phyloP scores from a whole-genome alignment of 2,797 vertebrate species.

The Netta rufina region DNA sequence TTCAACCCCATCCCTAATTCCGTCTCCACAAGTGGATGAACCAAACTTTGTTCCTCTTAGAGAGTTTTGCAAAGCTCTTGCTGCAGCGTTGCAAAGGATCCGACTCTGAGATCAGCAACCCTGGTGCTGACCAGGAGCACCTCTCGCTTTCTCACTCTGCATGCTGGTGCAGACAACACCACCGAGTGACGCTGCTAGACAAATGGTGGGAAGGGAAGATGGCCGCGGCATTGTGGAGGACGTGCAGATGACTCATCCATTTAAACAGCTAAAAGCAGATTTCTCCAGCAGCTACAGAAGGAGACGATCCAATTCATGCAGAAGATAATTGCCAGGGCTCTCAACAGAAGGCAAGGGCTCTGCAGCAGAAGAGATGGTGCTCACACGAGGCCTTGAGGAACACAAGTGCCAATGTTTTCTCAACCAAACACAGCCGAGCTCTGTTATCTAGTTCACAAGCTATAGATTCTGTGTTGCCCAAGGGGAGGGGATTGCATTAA shows the following conservation, averaged over 20 bases:
- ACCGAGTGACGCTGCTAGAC: background rate
- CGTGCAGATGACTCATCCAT: background rate
- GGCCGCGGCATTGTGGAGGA: background rate
- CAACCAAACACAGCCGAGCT: background rate
- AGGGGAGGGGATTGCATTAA: slow-evolving; percentile 32
- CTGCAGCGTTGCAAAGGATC: background rate
- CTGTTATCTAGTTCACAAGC: background rate
- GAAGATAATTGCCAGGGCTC: background rate
- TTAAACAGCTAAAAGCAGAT: background rate
- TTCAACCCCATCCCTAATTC: background rate
- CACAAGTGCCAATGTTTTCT: background rate
- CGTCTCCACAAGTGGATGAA: background rate
- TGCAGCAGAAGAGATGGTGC: background rate
- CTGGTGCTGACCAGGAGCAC: background rate
- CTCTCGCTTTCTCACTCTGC: background rate
- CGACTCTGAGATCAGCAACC: background rate
- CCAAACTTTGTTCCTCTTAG: background rate
- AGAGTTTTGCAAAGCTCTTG: background rate
- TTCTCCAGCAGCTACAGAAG: background rate
- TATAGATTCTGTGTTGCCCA: background rate
- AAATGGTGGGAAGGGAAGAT: background rate
- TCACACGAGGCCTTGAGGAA: background rate
- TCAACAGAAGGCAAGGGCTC: background rate
- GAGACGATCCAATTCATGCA: background rate
- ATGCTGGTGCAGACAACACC: background rate